Evolutionary conservation across 1,140 invertebrate genomes (phyloP).

Genomic region (Agrilus planipennis): DNA sequence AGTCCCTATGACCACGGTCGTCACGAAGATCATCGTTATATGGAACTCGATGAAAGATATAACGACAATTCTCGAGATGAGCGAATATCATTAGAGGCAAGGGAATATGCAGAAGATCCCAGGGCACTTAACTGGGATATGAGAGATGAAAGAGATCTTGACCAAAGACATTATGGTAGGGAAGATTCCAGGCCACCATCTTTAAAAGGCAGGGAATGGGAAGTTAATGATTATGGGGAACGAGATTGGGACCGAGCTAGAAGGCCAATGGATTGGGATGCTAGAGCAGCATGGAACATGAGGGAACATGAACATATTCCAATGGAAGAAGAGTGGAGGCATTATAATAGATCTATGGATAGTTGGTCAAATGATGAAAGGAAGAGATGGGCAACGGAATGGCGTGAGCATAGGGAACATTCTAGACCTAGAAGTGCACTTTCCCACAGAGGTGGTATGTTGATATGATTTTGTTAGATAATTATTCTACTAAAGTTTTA

Average conservation of each 20-base stretch:
- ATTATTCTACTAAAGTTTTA: too few species aligned
- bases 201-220: slow-evolving; percentile 21
- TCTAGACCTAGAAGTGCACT: slow-evolving; percentile 27
- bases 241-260: slow-evolving; percentile 27
- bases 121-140: slow-evolving; percentile 21
- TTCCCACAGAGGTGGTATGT: slow-evolving; percentile 20
- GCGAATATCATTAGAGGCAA: slow-evolving; percentile 18
- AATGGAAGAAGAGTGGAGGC: slow-evolving; percentile 29
- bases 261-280: slow-evolving; percentile 27
- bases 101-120: slow-evolving; percentile 27
- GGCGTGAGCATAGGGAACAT: slow-evolving; percentile 22
- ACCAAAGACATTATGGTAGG: slow-evolving; percentile 17
- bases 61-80: slow-evolving; percentile 24
- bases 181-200: slow-evolving; percentile 19
- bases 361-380: slow-evolving; percentile 25
- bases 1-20: slow-evolving; percentile 25
- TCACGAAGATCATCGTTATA: slow-evolving; percentile 26
- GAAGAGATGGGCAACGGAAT: slow-evolving; percentile 25
- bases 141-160: slow-evolving; percentile 22
- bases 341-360: slow-evolving; percentile 29
- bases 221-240: slow-evolving; percentile 20
- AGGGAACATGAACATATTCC: slow-evolving; percentile 16
- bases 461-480: too few species aligned
- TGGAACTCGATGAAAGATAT: slow-evolving; percentile 28
- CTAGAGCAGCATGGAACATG: slow-evolving; percentile 15